phyloP scores from a whole-genome alignment of 2,797 vertebrate species.

The Sylvilagus floridanus region DNA sequence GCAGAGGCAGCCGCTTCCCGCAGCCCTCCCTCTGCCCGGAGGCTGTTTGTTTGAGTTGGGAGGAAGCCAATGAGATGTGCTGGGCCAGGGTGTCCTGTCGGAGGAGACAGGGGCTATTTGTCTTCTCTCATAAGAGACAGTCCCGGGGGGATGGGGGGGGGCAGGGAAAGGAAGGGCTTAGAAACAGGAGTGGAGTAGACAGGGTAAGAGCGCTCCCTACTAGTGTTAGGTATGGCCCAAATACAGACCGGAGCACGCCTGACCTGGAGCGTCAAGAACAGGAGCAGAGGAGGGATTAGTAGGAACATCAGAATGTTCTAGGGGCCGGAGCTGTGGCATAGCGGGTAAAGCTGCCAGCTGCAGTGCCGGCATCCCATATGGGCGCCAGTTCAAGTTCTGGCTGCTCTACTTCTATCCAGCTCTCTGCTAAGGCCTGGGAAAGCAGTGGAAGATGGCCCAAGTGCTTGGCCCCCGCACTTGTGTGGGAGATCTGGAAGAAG shows the following conservation, averaged over 20 bases:
- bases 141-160: neutral
- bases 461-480: too few relatives aligned
- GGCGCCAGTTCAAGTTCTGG: too few relatives aligned
- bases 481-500: too few relatives aligned
- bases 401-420: too few relatives aligned
- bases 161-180: neutral
- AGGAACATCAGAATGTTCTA: neutral
- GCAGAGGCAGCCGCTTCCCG: neutral
- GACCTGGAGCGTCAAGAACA: neutral
- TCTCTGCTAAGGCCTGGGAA: too few relatives aligned
- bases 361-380: too few relatives aligned
- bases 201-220: too few relatives aligned
- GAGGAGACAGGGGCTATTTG: slow-evolving; percentile 65
- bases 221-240: neutral
- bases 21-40: neutral
- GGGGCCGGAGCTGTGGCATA: too few relatives aligned
- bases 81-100: slow-evolving; percentile 65
- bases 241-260: neutral
- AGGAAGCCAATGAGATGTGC: slow-evolving; percentile 66
- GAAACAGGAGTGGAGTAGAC: neutral
- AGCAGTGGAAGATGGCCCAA: too few relatives aligned
- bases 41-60: slow-evolving; percentile 71
- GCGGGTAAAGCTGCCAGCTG: too few relatives aligned
- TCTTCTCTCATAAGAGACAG: slow-evolving; percentile 17
- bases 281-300: neutral